phyloP scores from a whole-genome alignment of 2,113 vertebrate genomes.

The Galbula dea region DNA sequence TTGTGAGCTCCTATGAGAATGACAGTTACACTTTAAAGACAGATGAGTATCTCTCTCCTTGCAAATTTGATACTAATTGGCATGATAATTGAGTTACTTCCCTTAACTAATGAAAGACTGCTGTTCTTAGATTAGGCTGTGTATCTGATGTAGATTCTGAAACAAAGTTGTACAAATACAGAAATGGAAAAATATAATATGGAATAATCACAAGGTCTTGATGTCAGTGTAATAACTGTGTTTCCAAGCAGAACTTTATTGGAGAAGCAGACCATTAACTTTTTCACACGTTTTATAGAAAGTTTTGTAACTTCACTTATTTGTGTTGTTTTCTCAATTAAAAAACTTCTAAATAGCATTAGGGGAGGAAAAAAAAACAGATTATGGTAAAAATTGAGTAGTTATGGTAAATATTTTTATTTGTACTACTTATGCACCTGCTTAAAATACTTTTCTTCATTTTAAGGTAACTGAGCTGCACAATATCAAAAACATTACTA shows the following conservation, averaged over 20 bases:
- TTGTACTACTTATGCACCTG: not conserved
- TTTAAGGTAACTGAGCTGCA: conserved; percentile 96
- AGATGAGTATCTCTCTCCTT: not conserved
- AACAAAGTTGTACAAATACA: not conserved
- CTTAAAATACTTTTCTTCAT: conserved; percentile 67
- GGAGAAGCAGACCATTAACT: not conserved
- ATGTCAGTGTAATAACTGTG: not conserved
- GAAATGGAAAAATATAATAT: not conserved
- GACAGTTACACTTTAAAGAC: not conserved
- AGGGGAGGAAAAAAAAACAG: not conserved
- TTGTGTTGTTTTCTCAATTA: not conserved
- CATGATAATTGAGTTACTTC: not conserved
- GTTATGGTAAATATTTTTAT: not conserved
- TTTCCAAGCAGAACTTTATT: not conserved
- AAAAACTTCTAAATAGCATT: not conserved
- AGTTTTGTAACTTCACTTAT: not conserved
- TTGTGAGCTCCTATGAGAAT: not conserved
- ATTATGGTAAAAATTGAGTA: not conserved
- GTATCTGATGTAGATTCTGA: not conserved
- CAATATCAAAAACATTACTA: conserved; percentile 96
- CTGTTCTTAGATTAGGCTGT: not conserved
- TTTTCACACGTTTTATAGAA: not conserved
- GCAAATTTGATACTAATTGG: not conserved
- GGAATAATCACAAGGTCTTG: not conserved
- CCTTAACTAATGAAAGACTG: not conserved